Percentiles rank a stretch among this genome's conserved stretches.
phyloP scores from a whole-genome alignment of 2,797 vertebrate species.

The Arnoldichthys spilopterus region DNA sequence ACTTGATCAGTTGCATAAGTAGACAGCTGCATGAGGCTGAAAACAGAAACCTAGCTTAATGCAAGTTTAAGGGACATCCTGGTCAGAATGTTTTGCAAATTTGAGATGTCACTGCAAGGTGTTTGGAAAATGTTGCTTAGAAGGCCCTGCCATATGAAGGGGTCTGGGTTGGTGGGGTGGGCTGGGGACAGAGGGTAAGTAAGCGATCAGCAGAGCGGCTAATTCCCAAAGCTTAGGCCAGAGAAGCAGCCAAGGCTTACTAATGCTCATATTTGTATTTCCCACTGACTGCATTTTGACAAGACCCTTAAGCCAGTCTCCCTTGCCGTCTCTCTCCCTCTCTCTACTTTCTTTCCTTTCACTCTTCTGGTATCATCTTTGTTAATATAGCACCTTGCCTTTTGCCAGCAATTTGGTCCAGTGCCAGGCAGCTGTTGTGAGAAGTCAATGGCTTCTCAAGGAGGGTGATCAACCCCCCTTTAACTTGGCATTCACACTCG shows the following conservation, averaged over 20 bases:
- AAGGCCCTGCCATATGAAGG: slow-evolving; percentile 5
- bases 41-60: neutral
- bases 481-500: slow-evolving; percentile 2
- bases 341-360: neutral
- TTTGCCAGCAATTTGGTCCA: slow-evolving; percentile 25
- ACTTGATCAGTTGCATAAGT: neutral
- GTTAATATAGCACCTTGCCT: slow-evolving; percentile 38
- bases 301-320: slow-evolving; percentile 42
- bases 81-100: neutral
- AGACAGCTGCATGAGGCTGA: neutral
- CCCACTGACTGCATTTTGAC: slow-evolving; percentile 48
- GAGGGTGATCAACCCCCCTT: slow-evolving; percentile 12
- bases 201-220: slow-evolving; percentile 54
- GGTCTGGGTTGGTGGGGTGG: neutral
- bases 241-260: slow-evolving; percentile 53
- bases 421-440: slow-evolving; percentile 39
- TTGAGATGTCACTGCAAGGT: neutral
- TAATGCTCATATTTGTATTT: slow-evolving; percentile 59
- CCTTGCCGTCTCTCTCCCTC: slow-evolving; percentile 28
- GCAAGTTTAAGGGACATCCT: neutral
- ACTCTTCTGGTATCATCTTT: slow-evolving; percentile 27
- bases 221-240: slow-evolving; percentile 51
- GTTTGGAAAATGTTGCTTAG: slow-evolving; percentile 22
- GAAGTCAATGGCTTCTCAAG: slow-evolving; percentile 31
- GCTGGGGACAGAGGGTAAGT: neutral